Evolutionary conservation across 2,888 invertebrate species (phyloP).

Genomic region (Pilophorus perplexus): DNA sequence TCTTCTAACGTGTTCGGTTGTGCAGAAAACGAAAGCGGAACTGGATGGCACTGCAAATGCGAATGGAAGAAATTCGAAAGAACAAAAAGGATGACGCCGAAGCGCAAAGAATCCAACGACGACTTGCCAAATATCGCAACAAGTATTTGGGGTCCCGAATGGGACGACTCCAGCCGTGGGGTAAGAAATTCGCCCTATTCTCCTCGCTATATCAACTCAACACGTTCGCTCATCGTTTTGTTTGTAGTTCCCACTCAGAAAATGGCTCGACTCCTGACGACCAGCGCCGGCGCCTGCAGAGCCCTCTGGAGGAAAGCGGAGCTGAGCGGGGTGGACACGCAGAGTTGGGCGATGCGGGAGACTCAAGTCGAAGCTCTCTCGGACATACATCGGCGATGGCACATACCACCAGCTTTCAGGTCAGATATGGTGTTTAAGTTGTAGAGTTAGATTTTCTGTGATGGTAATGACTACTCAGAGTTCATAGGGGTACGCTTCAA

Average conservation of each 20-base stretch:
- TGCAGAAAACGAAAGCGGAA: slow-evolving; percentile 49
- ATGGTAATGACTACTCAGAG: too few relatives aligned
- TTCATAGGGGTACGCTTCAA: too few relatives aligned
- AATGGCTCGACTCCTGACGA: slow-evolving; percentile 85
- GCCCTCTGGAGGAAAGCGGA: slow-evolving; percentile 80
- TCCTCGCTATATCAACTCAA: too few relatives aligned
- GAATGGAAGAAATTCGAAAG: slow-evolving; percentile 57
- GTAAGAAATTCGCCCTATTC: too few relatives aligned
- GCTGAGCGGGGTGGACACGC: slow-evolving; percentile 84
- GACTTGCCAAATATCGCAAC: slow-evolving; percentile 77
- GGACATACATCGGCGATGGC: slow-evolving; percentile 90
- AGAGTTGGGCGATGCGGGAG: slow-evolving; percentile 77
- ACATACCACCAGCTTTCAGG: slow-evolving; percentile 84
- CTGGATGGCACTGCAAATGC: slow-evolving; percentile 76
- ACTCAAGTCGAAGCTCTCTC: slow-evolving; percentile 76
- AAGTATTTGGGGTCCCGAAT: slow-evolving; percentile 76
- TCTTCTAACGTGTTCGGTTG: not conserved
- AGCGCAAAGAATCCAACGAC: slow-evolving; percentile 75
- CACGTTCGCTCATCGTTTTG: not conserved
- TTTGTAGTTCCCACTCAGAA: slow-evolving; percentile 87
- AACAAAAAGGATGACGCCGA: slow-evolving; percentile 62
- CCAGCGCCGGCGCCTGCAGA: slow-evolving; percentile 84
- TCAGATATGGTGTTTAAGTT: too few relatives aligned
- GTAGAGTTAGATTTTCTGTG: too few relatives aligned
- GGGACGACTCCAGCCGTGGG: slow-evolving; percentile 78